A percentile compares a stretch with the other conserved stretches of the same genome.
Conservation (phyloP, 2,888 invertebrate genomes). For the Ceraclea dissimilis region DNA sequence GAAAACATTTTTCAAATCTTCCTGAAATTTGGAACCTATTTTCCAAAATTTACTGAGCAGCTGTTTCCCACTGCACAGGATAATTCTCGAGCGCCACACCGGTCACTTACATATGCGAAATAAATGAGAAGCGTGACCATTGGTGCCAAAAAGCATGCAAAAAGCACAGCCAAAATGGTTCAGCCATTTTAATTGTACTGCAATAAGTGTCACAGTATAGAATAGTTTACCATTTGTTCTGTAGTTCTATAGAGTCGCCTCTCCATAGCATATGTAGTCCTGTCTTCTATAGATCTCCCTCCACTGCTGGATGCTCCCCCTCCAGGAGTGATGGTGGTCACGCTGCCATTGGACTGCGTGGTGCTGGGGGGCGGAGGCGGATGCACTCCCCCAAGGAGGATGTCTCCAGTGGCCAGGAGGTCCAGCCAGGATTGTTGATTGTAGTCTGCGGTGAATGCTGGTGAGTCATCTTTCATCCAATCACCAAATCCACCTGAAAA, state of each 20-base stretch:
- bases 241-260: neutral
- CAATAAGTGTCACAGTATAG: too few relatives aligned
- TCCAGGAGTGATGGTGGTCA: neutral
- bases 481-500: slow-evolving; percentile 44
- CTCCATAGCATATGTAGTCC: slow-evolving; percentile 1
- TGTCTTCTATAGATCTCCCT: neutral
- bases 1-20: too few relatives aligned
- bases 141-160: too few relatives aligned
- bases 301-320: neutral
- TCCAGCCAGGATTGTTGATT: slow-evolving; percentile 45
- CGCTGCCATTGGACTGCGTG: neutral
- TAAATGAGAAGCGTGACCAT: too few relatives aligned
- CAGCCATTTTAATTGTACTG: too few relatives aligned
- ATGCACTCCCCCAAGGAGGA: slow-evolving; percentile 39
- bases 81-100: too few relatives aligned
- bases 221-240: neutral
- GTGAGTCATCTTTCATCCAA: slow-evolving; percentile 43
- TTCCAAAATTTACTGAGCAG: too few relatives aligned
- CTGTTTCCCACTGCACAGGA: too few relatives aligned
- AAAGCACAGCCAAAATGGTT: too few relatives aligned
- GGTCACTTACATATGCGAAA: too few relatives aligned
- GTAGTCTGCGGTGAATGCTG: slow-evolving; percentile 42
- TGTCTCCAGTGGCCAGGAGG: slow-evolving; percentile 40
- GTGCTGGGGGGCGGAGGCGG: neutral
- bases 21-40: too few relatives aligned